Evolutionary conservation across 1,140 invertebrate genomes (phyloP).

Genomic region (Uloborus diversus): DNA sequence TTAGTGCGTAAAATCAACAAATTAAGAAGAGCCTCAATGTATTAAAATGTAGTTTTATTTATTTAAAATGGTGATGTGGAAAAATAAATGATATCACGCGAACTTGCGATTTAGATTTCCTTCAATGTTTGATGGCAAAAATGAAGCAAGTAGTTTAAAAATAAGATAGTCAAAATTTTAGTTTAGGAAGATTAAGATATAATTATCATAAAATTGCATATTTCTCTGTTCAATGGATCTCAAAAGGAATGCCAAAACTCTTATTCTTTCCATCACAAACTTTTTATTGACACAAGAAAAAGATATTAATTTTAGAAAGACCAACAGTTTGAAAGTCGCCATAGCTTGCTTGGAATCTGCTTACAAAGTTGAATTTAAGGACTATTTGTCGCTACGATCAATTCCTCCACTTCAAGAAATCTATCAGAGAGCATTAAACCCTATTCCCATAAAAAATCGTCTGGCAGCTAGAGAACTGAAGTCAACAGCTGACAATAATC

Average conservation of each 20-base stretch:
- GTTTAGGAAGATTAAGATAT: too few species aligned
- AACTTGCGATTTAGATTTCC: too few species aligned
- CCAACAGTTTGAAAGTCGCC: not conserved
- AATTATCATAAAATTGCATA: too few species aligned
- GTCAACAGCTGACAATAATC: not conserved
- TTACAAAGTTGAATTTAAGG: not conserved
- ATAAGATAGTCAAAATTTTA: too few species aligned
- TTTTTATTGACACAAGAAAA: not conserved
- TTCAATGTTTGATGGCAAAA: too few species aligned
- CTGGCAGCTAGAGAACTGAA: not conserved
- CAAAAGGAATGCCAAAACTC: not conserved
- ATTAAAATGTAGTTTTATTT: too few species aligned
- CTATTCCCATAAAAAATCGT: not conserved
- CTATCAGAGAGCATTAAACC: not conserved
- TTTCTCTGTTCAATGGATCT: too few species aligned
- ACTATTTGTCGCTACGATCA: not conserved
- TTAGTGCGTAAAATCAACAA: too few species aligned
- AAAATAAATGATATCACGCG: too few species aligned
- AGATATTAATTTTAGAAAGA: not conserved
- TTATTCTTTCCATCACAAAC: not conserved
- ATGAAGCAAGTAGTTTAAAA: too few species aligned
- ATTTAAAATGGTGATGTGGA: too few species aligned
- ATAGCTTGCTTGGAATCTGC: not conserved
- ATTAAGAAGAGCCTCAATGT: too few species aligned
- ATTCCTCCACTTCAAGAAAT: not conserved